Evolutionary conservation across 2,888 invertebrate genomes (phyloP).

Genomic region (Mactromeris polynyma): DNA sequence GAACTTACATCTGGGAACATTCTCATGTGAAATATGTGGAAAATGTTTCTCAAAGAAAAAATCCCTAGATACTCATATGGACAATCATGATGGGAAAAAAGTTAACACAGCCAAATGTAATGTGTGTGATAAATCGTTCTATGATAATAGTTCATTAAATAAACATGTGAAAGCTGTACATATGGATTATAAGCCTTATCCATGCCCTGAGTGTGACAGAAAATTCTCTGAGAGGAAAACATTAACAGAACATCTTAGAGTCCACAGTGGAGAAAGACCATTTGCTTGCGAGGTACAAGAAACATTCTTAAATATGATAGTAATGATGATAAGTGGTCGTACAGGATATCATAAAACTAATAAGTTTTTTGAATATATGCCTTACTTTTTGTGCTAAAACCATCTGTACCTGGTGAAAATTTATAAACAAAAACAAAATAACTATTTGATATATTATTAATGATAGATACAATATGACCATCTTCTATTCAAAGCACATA

Average conservation of each 20-base stretch:
- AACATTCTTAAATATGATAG: background rate
- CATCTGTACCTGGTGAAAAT: too few relatives aligned
- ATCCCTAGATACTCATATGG: constrained; percentile 56
- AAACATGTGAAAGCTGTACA: constrained; percentile 67
- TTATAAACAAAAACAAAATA: too few relatives aligned
- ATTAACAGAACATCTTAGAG: constrained; percentile 57
- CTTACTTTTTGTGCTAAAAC: too few relatives aligned
- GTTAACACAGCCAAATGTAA: constrained; percentile 49
- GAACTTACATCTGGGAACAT: constrained; percentile 57
- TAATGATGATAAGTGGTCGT: background rate
- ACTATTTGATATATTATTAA: too few relatives aligned
- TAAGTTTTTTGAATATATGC: too few relatives aligned
- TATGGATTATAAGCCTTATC: constrained; percentile 57
- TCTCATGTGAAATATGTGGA: constrained; percentile 52
- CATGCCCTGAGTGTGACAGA: constrained; percentile 54
- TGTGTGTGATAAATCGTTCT: constrained; percentile 64
- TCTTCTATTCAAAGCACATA: too few relatives aligned
- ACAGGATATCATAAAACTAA: too few relatives aligned
- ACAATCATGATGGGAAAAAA: constrained; percentile 52
- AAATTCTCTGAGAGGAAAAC: constrained; percentile 62
- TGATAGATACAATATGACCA: too few relatives aligned
- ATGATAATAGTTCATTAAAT: constrained; percentile 63
- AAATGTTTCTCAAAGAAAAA: constrained; percentile 48
- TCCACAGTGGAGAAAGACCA: constrained; percentile 65
- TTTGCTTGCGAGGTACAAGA: constrained; percentile 56